Base-by-base conservation (phyloP, 2,113 vertebrate species). In the Spea multiplicata region DNA sequence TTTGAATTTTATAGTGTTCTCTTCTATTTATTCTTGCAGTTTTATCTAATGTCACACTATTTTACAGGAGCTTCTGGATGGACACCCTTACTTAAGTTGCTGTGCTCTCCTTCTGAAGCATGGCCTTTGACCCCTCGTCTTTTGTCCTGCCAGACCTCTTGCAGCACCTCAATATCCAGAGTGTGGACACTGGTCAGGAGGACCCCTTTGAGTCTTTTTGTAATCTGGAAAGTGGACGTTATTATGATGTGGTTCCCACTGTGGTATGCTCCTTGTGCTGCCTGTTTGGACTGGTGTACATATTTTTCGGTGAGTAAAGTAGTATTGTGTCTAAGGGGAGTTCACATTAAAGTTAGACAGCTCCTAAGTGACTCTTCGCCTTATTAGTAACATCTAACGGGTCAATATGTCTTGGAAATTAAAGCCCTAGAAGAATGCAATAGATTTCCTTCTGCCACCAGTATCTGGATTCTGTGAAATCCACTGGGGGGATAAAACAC, bases 211-310 rank as follows among this genome's bases (percentile, higher is more conserved):
- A 87, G 3, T 86, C 88, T 81, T 78, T 80, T 67, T 96, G 95
- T 76, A 87, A 86, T 78, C 85, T 93, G 85, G 91, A 93, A 81
- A 88, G 91, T 4, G 86, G 90, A 80, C 87, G 91, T 73, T 88
- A 86, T 71, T 93, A 94, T 84, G 91, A 95, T 12, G 52, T 94
- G 82, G 88, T 94, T 80, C 94, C 94, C 0, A 87, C 92, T 0
- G 88, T 94, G 82, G 92, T 94, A 84, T 94, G 91, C 85, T 91
- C 91, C 78, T 93, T 95, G 85, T 94, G 93, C 86, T 95, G 94
- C 87, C 88, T 94, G 75, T 95, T 96, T 73, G 93, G 94, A 55
- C 90, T 96, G 86, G 91, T 95, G 88, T 96, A 95, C 86, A 94
- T 94, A 87, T 94, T 95, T 89, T 95, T 96, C 52, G 94, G 94